These are phyloP conservation scores for Ctenopoma kingsleyae DNA, from an alignment of 2,797 vertebrate species.

Conservation along the genomic window DNA sequence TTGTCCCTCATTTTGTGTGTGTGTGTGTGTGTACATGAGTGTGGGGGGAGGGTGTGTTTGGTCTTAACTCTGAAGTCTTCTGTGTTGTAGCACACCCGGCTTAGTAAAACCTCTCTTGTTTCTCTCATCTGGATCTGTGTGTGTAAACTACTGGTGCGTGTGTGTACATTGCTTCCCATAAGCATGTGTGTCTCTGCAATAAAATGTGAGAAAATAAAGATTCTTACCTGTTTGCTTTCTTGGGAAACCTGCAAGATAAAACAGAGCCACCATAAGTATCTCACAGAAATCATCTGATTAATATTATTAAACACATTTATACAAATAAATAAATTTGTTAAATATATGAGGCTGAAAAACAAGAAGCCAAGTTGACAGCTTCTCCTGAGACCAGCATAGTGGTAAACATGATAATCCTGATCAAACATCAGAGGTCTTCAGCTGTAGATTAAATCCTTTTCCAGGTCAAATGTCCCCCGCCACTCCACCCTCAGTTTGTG, in stretches of 20 bases:
- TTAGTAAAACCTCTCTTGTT: slow-evolving; percentile 56
- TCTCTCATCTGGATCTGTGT: slow-evolving; percentile 48
- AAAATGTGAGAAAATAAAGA: slow-evolving; percentile 17
- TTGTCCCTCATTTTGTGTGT: slow-evolving; percentile 71
- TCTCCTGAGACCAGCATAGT: slow-evolving; percentile 45
- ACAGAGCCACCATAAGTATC: slow-evolving; percentile 45
- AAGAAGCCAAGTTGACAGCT: slow-evolving; percentile 46
- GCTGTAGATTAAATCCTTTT: slow-evolving; percentile 80
- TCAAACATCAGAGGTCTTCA: slow-evolving; percentile 71
- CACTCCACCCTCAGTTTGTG: slow-evolving; percentile 49
- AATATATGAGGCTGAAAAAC: slow-evolving; percentile 35
- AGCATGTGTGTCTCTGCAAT: slow-evolving; percentile 12
- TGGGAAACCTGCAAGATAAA: slow-evolving; percentile 92
- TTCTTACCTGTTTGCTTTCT: slow-evolving; percentile 96
- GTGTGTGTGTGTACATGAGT: slow-evolving; percentile 46
- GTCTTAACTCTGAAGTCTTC: slow-evolving; percentile 72
- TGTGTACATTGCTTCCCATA: slow-evolving; percentile 1
- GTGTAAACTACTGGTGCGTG: slow-evolving; percentile 17
- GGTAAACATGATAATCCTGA: slow-evolving; percentile 80
- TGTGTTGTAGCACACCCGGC: slow-evolving; percentile 63
- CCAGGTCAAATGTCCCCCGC: slow-evolving; percentile 74
- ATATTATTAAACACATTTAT: background rate
- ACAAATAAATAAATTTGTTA: background rate
- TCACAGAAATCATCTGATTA: slow-evolving; percentile 2
- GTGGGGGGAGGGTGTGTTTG: slow-evolving; percentile 56